Evolutionary conservation across 2,888 invertebrate species (phyloP).

Genomic region (Zhuqinia jingwanae): DNA sequence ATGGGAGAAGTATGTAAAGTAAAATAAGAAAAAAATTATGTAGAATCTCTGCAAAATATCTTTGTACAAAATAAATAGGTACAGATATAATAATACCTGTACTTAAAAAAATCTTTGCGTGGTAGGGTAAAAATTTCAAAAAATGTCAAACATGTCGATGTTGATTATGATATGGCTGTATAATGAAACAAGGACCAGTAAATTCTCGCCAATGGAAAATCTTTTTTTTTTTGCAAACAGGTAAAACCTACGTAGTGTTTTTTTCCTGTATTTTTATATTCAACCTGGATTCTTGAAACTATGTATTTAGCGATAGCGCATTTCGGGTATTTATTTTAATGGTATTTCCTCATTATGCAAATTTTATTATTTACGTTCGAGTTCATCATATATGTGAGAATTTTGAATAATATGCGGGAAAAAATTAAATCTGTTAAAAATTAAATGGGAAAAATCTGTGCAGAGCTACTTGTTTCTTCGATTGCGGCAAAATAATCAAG

Average conservation of each 20-base stretch:
- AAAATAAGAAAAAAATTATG: no score
- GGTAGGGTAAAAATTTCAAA: not conserved
- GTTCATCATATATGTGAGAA: no score
- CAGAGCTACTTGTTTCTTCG: no score
- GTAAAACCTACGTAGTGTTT: constrained; percentile 9
- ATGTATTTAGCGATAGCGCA: no score
- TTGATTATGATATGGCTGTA: not conserved
- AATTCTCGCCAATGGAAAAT: not conserved
- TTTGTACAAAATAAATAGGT: not conserved
- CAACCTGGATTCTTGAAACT: constrained; percentile 1
- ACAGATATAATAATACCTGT: not conserved
- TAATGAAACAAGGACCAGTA: constrained; percentile 5
- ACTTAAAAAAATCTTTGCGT: no score
- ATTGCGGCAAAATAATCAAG: not conserved
- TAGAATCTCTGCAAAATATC: not conserved
- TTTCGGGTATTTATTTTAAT: no score
- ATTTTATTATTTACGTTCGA: not conserved
- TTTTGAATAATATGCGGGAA: no score
- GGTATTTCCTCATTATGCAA: constrained; percentile 16
- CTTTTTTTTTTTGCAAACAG: constrained; percentile 14
- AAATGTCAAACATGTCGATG: constrained; percentile 25
- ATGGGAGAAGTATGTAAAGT: constrained; percentile 2
- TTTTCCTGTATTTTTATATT: not conserved
- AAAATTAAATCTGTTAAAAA: no score
- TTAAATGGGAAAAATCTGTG: no score